Evolutionary conservation across 2,888 invertebrate species (phyloP), one percentile per base, ranked within the genome.

Genomic region (Noctua janthe): DNA sequence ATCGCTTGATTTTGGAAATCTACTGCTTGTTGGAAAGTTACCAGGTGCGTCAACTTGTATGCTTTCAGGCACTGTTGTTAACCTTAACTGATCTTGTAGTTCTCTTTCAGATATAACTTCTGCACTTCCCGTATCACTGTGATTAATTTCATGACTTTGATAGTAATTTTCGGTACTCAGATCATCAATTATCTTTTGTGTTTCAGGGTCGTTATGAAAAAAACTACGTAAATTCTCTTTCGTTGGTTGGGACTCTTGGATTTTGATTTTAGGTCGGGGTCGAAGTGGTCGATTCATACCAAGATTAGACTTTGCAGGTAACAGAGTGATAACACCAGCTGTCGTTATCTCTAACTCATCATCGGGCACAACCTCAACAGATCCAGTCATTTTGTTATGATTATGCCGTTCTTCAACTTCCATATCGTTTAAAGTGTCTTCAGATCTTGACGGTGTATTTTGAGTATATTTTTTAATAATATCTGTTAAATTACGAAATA

Each of bases 281-380:
- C 98, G 95, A 70, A 98, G 95, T 0, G 98, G 98, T 84, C 98
- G 96, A 80, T 98, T 98, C 10, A 98, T 97, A 0, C 98, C 98
- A 0, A 98, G 97, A 94, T 98, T 98, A 2, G 98, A 98, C 91
- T 98, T 98, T 0, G 98, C 98, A 1, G 98, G 98, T 79, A 98
- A 95, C 67, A 98, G 94, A 0, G 98, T 98, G 35, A 97, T 96
- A 23, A 97, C 93, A 82, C 91, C 93, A 29, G 95, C 89, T 35
- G 97, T 96, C 62, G 96, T 96, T n/a, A 93, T 92, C 80, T 95
- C 95, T 79, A 95, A 80, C 82, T 95, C 95, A 49, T 96, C 97
- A 78, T 97, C 96, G 20, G 94, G 93, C 39, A 96, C 95, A n/a
- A 96, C 95, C 93, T 97, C 97, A 59, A 97, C 96, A 29, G 94